These are phyloP conservation scores for Synergus laeviventris DNA, from an alignment of 2,888 invertebrate species.

Conservation along the genomic window DNA sequence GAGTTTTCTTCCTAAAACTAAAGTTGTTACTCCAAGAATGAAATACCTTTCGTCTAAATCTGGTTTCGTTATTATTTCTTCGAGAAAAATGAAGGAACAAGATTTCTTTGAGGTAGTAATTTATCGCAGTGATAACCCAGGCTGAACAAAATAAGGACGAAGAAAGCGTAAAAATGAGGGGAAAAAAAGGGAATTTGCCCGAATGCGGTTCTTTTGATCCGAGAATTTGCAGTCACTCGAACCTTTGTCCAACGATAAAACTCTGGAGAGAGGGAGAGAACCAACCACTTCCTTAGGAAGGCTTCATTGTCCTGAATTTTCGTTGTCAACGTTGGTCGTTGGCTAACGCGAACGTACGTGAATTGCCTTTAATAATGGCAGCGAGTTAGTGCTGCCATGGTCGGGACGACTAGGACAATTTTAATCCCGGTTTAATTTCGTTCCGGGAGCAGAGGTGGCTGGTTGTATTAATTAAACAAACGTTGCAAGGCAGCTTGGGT, in stretches of 20 bases:
- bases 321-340: conserved; percentile 16
- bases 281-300: conserved; percentile 38
- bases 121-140: conserved; percentile 21
- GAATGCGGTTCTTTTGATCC: conserved; percentile 31
- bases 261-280: conserved; percentile 36
- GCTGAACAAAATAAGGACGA: neutral
- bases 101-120: neutral
- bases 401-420: conserved; percentile 34
- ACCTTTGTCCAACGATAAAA: conserved; percentile 9
- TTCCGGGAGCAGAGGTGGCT: conserved; percentile 26
- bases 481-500: conserved; percentile 41
- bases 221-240: conserved; percentile 32
- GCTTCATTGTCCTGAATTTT: conserved; percentile 36
- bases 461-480: conserved; percentile 58
- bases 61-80: neutral
- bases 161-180: conserved; percentile 2
- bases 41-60: neutral
- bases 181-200: conserved; percentile 7
- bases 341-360: conserved; percentile 24
- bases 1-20: no score
- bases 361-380: conserved; percentile 44
- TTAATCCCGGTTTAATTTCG: conserved; percentile 47
- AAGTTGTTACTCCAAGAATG: no score
- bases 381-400: conserved; percentile 19
- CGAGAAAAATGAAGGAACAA: conserved; percentile 6